A percentile compares a stretch with the other conserved stretches of the same genome.
Conservation (phyloP, 2,888 invertebrate genomes). For the Tetranychus truncatus region DNA sequence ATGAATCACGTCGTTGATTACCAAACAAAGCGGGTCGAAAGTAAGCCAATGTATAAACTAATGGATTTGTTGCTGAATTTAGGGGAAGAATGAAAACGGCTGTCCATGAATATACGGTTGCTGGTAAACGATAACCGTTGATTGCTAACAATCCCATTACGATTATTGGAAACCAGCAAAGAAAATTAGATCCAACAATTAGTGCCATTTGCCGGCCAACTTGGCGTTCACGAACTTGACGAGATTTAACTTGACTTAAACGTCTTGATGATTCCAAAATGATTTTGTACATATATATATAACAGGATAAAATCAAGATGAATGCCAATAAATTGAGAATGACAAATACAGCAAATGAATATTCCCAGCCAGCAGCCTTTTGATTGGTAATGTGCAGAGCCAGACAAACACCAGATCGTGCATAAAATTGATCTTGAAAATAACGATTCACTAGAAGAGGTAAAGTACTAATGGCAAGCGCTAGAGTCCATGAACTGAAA, state of each 20-base stretch:
- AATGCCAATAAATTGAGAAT: conserved; percentile 31
- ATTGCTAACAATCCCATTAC: conserved; percentile 29
- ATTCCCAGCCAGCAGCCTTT: conserved; percentile 32
- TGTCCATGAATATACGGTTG: conserved; percentile 30
- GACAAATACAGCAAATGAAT: conserved; percentile 31
- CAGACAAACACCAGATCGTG: conserved; percentile 32
- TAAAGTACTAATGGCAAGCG: conserved; percentile 28
- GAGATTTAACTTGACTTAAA: conserved; percentile 25
- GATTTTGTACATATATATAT: conserved; percentile 30
- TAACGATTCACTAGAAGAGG: conserved; percentile 30
- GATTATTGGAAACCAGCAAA: conserved; percentile 31
- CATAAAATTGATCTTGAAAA: conserved; percentile 30
- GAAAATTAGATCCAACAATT: conserved; percentile 30
- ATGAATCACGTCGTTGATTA: conserved; percentile 12
- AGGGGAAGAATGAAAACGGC: conserved; percentile 30
- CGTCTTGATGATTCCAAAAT: conserved; percentile 26
- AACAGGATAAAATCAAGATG: conserved; percentile 30
- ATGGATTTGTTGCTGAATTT: conserved; percentile 30
- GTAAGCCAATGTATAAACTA: conserved; percentile 28
- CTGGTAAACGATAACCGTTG: conserved; percentile 26
- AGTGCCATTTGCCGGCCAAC: conserved; percentile 29
- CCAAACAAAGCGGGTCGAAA: conserved; percentile 13
- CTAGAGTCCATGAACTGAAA: conserved; percentile 28
- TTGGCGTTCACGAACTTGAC: conserved; percentile 24
- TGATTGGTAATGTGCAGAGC: conserved; percentile 31